Percentiles rank a stretch among this genome's conserved stretches.
Evolutionary conservation across 2,113 vertebrate species (phyloP).

Genomic region (Pyrgilauda ruficollis): DNA sequence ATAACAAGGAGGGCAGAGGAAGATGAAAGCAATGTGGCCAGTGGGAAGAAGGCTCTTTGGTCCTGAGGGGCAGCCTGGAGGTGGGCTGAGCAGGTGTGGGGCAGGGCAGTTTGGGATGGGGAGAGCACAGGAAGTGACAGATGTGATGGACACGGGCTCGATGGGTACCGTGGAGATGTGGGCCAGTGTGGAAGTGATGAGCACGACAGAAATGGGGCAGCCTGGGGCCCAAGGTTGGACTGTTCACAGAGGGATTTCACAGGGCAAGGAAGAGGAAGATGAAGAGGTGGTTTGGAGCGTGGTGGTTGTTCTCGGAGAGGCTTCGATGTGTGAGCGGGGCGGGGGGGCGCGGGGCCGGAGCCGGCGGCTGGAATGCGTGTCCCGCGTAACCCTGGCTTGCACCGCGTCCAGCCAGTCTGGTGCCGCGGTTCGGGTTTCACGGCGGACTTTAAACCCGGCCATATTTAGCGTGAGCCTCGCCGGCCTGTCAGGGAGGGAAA

Average conservation of each 20-base stretch:
- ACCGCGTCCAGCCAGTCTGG: constrained; percentile 88
- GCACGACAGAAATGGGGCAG: not conserved
- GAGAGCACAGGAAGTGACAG: accelerated
- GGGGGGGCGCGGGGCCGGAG: constrained; percentile 19
- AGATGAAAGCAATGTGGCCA: not conserved
- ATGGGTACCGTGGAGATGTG: not conserved
- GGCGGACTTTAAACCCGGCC: constrained; percentile 75
- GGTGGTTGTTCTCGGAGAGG: not conserved
- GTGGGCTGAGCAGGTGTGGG: constrained; percentile 5
- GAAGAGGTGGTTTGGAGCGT: not conserved
- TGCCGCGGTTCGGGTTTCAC: constrained; percentile 88
- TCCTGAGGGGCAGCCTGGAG: not conserved
- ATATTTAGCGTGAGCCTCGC: constrained; percentile 82
- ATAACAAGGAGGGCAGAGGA: constrained; percentile 20
- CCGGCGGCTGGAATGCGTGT: constrained; percentile 70
- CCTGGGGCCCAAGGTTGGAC: not conserved
- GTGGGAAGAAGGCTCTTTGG: not conserved
- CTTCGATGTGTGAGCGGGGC: not conserved
- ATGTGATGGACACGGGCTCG: accelerated
- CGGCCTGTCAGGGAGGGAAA: constrained; percentile 41
- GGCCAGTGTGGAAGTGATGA: not conserved
- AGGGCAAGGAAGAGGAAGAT: not conserved
- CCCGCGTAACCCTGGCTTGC: constrained; percentile 73
- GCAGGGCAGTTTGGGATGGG: not conserved
- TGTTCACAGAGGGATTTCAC: not conserved